Base-by-base conservation (phyloP, 2,113 vertebrate species). In the Apistogramma diplotaenia region DNA sequence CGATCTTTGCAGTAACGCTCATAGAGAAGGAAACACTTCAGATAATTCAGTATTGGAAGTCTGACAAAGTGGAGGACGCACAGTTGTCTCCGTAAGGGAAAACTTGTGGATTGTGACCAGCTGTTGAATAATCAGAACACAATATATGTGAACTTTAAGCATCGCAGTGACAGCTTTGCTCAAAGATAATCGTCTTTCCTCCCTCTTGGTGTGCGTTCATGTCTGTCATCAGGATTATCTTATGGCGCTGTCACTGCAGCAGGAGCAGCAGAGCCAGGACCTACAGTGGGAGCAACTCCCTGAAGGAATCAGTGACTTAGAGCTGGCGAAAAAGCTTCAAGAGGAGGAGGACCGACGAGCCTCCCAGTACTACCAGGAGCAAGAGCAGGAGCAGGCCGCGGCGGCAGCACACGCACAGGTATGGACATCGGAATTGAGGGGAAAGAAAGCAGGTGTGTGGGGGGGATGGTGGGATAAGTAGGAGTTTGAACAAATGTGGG, bases 201-300 rank as follows among this genome's bases (percentile, higher is more conserved):
- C 23, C 40, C 19, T 29, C 33, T 78, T 11, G 37, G 40, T 74
- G 33, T 29, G 5, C 72, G 71, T 74, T 72, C 33, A n/a, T 79
- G 65, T 65, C 46, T 49, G 57, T 56, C 23, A 8, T 73, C 86
- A 99, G 98, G 98, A 99, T 94, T 99, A 99, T 91, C 92, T 99
- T 94, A 99, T 99, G 97, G 98, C 98, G 2, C 91, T 99, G 92
- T 98, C 98, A 46, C 96, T 99, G 83, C 98, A 99, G 96, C 98
- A 99, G 96, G 98, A 99, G 93, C 98, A 99, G 95, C 98, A 98
- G 90, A 97, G 94, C 74, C 96, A 97, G 91, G 98, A 98, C 23
- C 94, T 99, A 21, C 96, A 97, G 60, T 99, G 98, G 98, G 98
- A 99, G 72, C 97, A 98, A 85, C 96, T 98, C 43, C 97, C 98